Conservation (phyloP, 2,797 vertebrate genomes). For the Cuculus canorus region DNA sequence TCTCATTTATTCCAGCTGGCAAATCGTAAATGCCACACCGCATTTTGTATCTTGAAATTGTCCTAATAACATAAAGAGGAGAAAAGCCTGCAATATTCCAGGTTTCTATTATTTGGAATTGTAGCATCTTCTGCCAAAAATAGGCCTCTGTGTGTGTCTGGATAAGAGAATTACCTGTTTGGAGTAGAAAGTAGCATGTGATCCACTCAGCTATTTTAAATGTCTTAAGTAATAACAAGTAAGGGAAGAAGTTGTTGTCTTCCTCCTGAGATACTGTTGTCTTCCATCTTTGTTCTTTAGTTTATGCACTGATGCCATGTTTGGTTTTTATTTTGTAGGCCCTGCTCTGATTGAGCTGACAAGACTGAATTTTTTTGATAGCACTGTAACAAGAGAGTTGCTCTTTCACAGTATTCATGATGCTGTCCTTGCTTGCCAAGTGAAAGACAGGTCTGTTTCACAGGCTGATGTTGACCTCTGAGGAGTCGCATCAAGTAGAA, state of each 20-base stretch:
- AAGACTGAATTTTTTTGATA: constrained; percentile 85
- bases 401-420: constrained; percentile 91
- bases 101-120: neutral
- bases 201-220: neutral
- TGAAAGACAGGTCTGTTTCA: neutral
- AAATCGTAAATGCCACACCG: neutral
- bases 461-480: neutral
- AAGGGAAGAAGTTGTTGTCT: neutral
- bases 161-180: neutral
- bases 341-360: constrained; percentile 84
- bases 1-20: neutral
- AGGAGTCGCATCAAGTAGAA: neutral
- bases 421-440: constrained; percentile 86
- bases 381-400: constrained; percentile 73
- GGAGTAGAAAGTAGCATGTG: neutral
- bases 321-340: constrained; percentile 72
- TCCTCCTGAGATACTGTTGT: neutral
- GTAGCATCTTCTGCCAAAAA: neutral
- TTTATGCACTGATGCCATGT: neutral
- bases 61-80: neutral
- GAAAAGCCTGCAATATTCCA: neutral
- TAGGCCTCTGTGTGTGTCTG: neutral
- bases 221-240: neutral
- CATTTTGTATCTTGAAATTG: neutral
- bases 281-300: neutral